Conservation (phyloP, 2,113 vertebrate genomes). For the cattle (Bos taurus) region ARS-UCD2.0 NC_037342.1:9041001-9041500, state of each 20-base stretch:
- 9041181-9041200: conserved; percentile 73
- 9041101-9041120: conserved; percentile 86
- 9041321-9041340: neutral
- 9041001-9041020: conserved; percentile 73
- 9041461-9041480: neutral
- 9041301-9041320: neutral
- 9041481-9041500: neutral
- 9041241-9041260: conserved; percentile 15
- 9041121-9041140: conserved; percentile 78
- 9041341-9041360: neutral
- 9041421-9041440: neutral
- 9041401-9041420: neutral
- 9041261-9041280: neutral
- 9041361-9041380: neutral
- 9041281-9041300: accelerated
- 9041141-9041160: conserved; percentile 78
- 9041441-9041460: neutral
- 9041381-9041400: neutral
- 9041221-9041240: conserved; percentile 7
- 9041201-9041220: conserved; percentile 65
- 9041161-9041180: conserved; percentile 70
- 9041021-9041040: conserved; percentile 80
- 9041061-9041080: conserved; percentile 88
- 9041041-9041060: conserved; percentile 84
- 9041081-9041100: conserved; percentile 88